A percentile compares a stretch with the other conserved stretches of the same genome.
These are phyloP conservation scores for Nezara viridula DNA, from an alignment of 2,888 invertebrate genomes.

Conservation along the genomic window DNA sequence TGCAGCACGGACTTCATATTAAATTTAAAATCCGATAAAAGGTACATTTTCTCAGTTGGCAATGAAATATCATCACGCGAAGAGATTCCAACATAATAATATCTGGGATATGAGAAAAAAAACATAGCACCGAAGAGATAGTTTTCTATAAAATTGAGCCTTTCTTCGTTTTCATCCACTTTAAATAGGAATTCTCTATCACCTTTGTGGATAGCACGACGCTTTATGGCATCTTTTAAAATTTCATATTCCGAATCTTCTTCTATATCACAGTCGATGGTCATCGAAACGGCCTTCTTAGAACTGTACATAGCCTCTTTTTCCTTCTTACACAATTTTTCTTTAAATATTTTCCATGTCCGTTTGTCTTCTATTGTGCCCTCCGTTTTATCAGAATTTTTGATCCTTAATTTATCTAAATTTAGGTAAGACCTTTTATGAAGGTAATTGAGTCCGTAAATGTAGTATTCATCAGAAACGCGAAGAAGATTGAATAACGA, in stretches of 20 bases:
- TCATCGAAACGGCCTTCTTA: not conserved
- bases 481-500: not conserved
- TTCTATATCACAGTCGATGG: not conserved
- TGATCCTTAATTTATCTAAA: not conserved
- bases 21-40: not conserved
- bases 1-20: not conserved
- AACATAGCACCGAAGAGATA: not conserved
- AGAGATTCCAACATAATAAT: not conserved
- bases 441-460: not conserved
- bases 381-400: not conserved
- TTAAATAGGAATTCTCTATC: conserved; percentile 40
- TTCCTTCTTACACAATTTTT: not conserved
- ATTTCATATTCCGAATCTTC: conserved; percentile 11
- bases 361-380: not conserved
- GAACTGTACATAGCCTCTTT: not conserved
- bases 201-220: conserved; percentile 18
- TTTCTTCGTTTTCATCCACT: not conserved
- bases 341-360: not conserved
- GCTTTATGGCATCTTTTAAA: conserved; percentile 4
- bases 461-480: not conserved
- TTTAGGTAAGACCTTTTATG: not conserved
- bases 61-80: not conserved
- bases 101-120: not conserved
- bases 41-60: conserved; percentile 7
- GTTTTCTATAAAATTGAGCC: not conserved